Percentiles rank a stretch among this genome's conserved stretches.
phyloP scores from a whole-genome alignment of 1,140 invertebrate genomes.

The Drosophila neocordata region DNA sequence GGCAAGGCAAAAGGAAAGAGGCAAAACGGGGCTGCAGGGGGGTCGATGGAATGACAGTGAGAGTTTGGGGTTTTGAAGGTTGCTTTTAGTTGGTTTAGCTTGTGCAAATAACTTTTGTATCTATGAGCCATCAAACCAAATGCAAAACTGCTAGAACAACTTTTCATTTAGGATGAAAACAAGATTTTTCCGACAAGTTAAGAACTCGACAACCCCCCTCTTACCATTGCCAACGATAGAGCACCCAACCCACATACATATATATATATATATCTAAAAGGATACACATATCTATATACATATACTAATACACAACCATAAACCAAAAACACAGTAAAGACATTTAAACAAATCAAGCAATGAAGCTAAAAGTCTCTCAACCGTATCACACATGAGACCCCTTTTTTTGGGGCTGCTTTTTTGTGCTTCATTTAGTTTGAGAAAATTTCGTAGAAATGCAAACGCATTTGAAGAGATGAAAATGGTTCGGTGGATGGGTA shows the following conservation, averaged over 20 bases:
- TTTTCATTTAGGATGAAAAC: conserved; percentile 68
- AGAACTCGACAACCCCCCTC: conserved; percentile 4
- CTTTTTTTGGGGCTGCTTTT: conserved; percentile 29
- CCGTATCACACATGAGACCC: conserved; percentile 64
- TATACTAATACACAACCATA: conserved; percentile 56
- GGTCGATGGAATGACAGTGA: background rate
- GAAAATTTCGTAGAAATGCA: conserved; percentile 51
- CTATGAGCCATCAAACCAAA: conserved; percentile 74
- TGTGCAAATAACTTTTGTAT: conserved; percentile 77
- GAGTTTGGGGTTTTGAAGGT: background rate
- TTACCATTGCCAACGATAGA: conserved; percentile 28
- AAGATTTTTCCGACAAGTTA: conserved; percentile 62
- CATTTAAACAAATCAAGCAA: conserved; percentile 80
- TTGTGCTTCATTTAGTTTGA: conserved; percentile 68
- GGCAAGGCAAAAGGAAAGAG: background rate
- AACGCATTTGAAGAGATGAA: conserved; percentile 20
- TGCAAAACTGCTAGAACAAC: conserved; percentile 62
- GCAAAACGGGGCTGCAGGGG: conserved; percentile 13
- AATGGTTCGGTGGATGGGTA: conserved; percentile 30
- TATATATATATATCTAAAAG: background rate
- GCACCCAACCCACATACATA: conserved; percentile 28
- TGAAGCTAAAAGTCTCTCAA: conserved; percentile 78
- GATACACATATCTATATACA: background rate
- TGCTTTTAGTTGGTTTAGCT: conserved; percentile 58
- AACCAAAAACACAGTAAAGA: conserved; percentile 80